These are phyloP conservation scores for Orientallactaga bullata DNA, from an alignment of 2,113 vertebrate genomes.

Conservation along the genomic window DNA sequence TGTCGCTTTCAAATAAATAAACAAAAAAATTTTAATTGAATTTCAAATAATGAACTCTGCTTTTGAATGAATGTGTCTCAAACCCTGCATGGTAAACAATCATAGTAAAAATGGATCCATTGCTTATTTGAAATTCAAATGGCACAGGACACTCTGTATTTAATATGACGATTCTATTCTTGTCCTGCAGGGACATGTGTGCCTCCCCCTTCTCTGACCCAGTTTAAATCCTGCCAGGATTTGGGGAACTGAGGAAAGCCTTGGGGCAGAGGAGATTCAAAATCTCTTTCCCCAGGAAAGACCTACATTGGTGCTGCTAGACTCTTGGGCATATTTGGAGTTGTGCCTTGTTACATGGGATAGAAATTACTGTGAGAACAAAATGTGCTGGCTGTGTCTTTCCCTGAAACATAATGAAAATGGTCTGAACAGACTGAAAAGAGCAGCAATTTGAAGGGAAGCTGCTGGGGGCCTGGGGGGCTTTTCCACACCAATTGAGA, in stretches of 20 bases:
- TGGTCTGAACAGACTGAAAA: slow-evolving; percentile 58
- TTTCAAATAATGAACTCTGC: slow-evolving; percentile 47
- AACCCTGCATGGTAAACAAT: not conserved
- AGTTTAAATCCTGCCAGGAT: slow-evolving; percentile 45
- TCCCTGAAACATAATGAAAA: slow-evolving; percentile 45
- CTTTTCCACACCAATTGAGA: slow-evolving; percentile 50
- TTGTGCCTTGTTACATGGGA: slow-evolving; percentile 45
- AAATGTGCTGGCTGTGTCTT: slow-evolving; percentile 13
- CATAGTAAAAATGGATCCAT: not conserved
- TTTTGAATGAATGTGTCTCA: not conserved
- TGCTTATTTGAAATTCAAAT: slow-evolving; percentile 71
- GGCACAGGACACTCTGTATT: not conserved
- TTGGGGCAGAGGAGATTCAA: not conserved
- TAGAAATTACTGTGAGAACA: slow-evolving; percentile 61
- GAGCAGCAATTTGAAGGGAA: slow-evolving; percentile 13
- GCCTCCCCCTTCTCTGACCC: slow-evolving; percentile 65
- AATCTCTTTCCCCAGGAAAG: slow-evolving; percentile 30
- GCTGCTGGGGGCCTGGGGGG: not conserved
- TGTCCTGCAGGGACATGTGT: not conserved
- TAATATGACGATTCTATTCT: slow-evolving; percentile 54
- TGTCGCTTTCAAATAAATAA: too few species aligned
- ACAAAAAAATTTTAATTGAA: too few species aligned
- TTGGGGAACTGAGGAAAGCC: slow-evolving; percentile 53
- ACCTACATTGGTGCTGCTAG: slow-evolving; percentile 9
- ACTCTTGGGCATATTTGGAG: slow-evolving; percentile 38